These are phyloP conservation scores for Lampris megalopsis DNA, from an alignment of 2,113 vertebrate species.

Conservation along the genomic window DNA sequence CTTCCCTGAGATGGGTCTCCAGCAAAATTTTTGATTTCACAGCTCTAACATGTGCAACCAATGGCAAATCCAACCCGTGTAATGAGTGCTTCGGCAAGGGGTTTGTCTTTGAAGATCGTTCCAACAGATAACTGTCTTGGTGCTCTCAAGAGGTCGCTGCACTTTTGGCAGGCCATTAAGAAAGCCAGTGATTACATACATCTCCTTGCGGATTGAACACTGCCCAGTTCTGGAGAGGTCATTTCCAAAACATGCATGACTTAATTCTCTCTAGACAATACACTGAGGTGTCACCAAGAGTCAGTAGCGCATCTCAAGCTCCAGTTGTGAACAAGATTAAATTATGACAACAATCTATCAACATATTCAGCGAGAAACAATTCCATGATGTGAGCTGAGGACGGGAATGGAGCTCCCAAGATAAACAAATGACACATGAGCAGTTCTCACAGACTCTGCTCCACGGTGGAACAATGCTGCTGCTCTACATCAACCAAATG, in stretches of 20 bases:
- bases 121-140: slow-evolving; percentile 40
- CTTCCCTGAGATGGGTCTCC: slow-evolving; percentile 23
- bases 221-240: slow-evolving; percentile 5
- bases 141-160: background rate
- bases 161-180: slow-evolving; percentile 30
- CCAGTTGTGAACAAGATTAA: slow-evolving; percentile 6
- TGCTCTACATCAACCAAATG: background rate
- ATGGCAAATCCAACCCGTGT: background rate
- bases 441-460: slow-evolving; percentile 4
- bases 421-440: slow-evolving; percentile 47
- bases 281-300: slow-evolving; percentile 1
- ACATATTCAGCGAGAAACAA: background rate
- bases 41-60: slow-evolving; percentile 2
- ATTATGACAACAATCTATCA: background rate
- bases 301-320: slow-evolving; percentile 23
- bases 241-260: slow-evolving; percentile 3
- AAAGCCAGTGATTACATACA: slow-evolving; percentile 23
- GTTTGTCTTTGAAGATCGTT: slow-evolving; percentile 41
- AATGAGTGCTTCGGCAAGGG: background rate
- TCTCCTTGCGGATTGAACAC: slow-evolving; percentile 27
- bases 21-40: slow-evolving; percentile 40
- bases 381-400: slow-evolving; percentile 20
- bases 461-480: background rate
- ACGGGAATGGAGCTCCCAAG: slow-evolving; percentile 38
- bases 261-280: slow-evolving; percentile 43